phyloP scores from a whole-genome alignment of 2,797 vertebrate species.

The Eulemur coronatus region DNA sequence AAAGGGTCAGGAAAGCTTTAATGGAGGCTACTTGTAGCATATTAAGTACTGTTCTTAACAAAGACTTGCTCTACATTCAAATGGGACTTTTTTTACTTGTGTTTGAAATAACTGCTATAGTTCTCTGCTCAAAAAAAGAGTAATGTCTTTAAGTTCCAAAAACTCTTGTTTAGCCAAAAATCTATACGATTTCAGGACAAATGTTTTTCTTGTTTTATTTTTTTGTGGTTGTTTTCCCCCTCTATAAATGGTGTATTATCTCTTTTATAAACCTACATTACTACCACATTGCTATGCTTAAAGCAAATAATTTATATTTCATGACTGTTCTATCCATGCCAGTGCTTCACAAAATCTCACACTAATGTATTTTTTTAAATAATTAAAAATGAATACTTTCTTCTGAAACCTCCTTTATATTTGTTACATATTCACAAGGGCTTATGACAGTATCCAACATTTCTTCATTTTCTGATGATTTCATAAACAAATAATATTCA shows the following conservation, averaged over 20 bases:
- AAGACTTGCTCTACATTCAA: constrained; percentile 31
- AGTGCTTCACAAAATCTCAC: neutral
- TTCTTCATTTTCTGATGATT: neutral
- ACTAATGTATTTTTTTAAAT: neutral
- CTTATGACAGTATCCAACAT: neutral
- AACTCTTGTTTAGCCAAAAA: neutral
- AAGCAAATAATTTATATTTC: constrained; percentile 34
- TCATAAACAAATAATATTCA: constrained; percentile 30
- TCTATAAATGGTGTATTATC: neutral
- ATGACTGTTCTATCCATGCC: neutral
- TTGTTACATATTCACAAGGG: constrained; percentile 8
- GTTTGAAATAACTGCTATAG: constrained; percentile 33
- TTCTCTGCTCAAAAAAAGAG: neutral
- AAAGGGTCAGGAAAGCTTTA: constrained; percentile 69
- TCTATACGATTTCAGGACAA: constrained; percentile 8
- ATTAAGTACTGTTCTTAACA: constrained; percentile 43
- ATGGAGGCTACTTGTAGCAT: constrained; percentile 9
- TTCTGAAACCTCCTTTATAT: neutral
- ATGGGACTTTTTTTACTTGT: constrained; percentile 20
- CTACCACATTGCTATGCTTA: neutral
- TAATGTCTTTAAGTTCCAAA: constrained; percentile 24
- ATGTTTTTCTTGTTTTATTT: neutral
- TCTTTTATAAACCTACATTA: neutral
- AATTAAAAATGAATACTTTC: neutral
- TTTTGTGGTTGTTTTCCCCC: neutral